Evolutionary conservation across 2,797 vertebrate species (phyloP).

Genomic region (Helarctos malayanus): DNA sequence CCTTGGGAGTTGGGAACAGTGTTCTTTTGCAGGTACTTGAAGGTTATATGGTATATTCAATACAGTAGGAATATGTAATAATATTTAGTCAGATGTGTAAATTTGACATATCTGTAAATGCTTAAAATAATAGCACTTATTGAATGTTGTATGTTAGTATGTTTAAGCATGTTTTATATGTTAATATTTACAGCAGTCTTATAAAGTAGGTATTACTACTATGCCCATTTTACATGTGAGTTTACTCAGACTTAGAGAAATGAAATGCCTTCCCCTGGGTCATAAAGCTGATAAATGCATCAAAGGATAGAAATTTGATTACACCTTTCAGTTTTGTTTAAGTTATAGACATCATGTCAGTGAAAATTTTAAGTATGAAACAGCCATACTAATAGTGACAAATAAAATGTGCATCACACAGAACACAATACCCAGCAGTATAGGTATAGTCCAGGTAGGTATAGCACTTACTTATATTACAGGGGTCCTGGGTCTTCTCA

Average conservation of each 20-base stretch:
- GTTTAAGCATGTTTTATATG: constrained; percentile 3
- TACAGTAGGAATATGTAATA: background rate
- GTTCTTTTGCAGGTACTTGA: constrained; percentile 21
- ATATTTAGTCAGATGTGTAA: constrained; percentile 43
- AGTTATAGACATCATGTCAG: constrained; percentile 7
- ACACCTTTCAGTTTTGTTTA: constrained; percentile 33
- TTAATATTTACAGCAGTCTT: constrained; percentile 3
- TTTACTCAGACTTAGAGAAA: constrained; percentile 38
- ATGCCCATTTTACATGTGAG: background rate
- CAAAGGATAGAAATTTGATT: constrained; percentile 21
- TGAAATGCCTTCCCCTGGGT: constrained; percentile 31
- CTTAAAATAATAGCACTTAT: constrained; percentile 26
- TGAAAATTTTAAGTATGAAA: constrained; percentile 41
- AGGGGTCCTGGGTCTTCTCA: background rate
- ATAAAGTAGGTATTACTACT: background rate
- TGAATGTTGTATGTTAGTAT: background rate
- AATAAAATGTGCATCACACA: constrained; percentile 27
- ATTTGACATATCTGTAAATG: constrained; percentile 33
- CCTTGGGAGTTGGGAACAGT: background rate
- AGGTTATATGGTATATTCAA: background rate
- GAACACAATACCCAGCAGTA: background rate
- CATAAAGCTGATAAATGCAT: constrained; percentile 39
- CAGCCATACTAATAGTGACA: background rate
- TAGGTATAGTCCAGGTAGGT: background rate
- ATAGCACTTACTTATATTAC: background rate